Conservation (phyloP, 2,113 vertebrate species). For the Lycaon pictus region DNA sequence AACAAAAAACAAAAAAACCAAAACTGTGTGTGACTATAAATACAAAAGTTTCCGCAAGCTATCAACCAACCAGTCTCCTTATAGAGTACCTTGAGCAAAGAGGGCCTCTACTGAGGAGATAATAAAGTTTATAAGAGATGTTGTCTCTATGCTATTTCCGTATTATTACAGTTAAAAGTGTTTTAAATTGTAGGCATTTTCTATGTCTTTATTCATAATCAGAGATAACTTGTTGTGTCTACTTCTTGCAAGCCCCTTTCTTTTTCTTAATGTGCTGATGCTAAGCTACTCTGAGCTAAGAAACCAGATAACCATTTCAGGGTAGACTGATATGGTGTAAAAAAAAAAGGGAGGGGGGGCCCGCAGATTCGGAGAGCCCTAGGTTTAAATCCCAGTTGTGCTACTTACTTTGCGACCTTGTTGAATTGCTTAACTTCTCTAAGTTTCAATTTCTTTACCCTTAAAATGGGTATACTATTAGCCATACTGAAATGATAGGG, state of each 20-base stretch:
- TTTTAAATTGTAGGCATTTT: not conserved
- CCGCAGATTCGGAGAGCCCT: not conserved
- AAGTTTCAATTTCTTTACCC: slow-evolving; percentile 13
- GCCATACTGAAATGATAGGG: not conserved
- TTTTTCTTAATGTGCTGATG: slow-evolving; percentile 7
- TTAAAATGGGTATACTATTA: slow-evolving; percentile 45
- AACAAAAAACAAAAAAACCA: not conserved
- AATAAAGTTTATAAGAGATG: slow-evolving; percentile 28
- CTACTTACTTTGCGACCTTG: slow-evolving; percentile 13
- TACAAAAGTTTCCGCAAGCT: not conserved
- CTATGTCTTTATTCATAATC: slow-evolving; percentile 3
- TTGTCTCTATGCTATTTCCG: slow-evolving; percentile 18
- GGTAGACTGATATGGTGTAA: not conserved
- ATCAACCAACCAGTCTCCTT: not conserved
- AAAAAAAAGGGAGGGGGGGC: not conserved
- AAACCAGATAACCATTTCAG: slow-evolving; percentile 25
- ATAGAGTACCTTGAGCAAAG: not conserved
- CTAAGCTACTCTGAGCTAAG: not conserved
- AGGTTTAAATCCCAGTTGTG: slow-evolving; percentile 21
- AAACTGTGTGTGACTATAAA: not conserved
- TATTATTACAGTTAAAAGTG: not conserved
- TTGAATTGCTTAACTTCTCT: slow-evolving; percentile 58
- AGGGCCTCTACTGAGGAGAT: not conserved
- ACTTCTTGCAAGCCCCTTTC: not conserved
- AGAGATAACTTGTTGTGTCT: not conserved